Percentiles rank a stretch among this genome's conserved stretches.
Conservation (phyloP, 2,888 invertebrate genomes). For the Halocaridina rubra region DNA sequence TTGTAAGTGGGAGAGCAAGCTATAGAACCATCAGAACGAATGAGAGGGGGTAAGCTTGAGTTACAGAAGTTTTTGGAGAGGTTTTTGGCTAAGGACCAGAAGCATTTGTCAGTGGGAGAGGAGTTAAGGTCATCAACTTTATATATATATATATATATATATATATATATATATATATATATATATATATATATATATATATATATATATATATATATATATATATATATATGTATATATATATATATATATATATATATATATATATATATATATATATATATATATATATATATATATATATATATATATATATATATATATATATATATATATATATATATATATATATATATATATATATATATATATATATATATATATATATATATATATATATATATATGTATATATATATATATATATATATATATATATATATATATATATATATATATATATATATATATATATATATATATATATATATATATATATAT, state of each 20-base stretch:
- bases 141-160: not conserved
- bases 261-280: conserved; percentile 6
- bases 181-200: not conserved
- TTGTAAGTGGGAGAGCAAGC: no score
- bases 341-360: not conserved
- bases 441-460: not conserved
- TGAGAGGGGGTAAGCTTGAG: no score
- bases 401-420: conserved; percentile 2
- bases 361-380: not conserved
- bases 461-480: not conserved
- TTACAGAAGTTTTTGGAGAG: no score
- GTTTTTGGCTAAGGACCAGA: no score
- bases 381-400: conserved; percentile 4
- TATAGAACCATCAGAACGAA: no score
- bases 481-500: not conserved
- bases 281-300: conserved; percentile 6
- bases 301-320: conserved; percentile 16
- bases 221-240: not conserved
- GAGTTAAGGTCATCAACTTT: not conserved
- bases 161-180: not conserved
- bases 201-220: not conserved
- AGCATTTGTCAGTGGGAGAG: no score
- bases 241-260: not conserved
- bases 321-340: not conserved
- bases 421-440: not conserved